Base-by-base conservation (phyloP, 2,888 invertebrate genomes). In the Melinaea menophilus region DNA sequence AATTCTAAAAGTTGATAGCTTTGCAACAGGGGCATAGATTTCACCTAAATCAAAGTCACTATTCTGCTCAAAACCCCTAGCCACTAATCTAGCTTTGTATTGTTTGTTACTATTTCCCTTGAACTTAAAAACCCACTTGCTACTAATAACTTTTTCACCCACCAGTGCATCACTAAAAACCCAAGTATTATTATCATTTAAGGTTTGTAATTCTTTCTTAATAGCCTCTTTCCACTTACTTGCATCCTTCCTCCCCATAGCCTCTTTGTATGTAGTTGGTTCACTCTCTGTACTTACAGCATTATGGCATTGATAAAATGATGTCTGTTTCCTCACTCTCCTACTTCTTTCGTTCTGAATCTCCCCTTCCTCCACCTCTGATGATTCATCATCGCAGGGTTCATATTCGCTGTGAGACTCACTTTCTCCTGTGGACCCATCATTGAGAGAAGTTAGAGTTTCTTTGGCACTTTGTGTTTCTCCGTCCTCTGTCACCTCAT, bases 21-120 rank as follows among this genome's bases (percentile, higher is more conserved):
- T 71, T 4, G 65, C 69, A 5, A 71, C 68, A 13, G 71, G 70
- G 1, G 71, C 67, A 66, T 71, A 72, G n/a, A 51, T 45, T 7
- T 61, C 57, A 57, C 33, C 9, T 35, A 33, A 46, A 46, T 57
- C 55, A 4, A 62, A 22, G 22, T 22, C 22, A 22, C 22, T 22
- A 22, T 22, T 22, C 22, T 22, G 22, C 22, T 22, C 22, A 22
- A 22, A 22, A 22, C 22, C 22, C 22, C 22, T 22, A 22, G 22
- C 22, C 22, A 22, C 22, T 22, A 22, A 22, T 22, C 22, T 22
- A 22, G 22, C 22, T 22, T 22, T 22, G 0, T 22, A 22, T 1
- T 22, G 22, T 22, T 22, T 22, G 22, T 22, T 22, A 22, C 22
- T 22, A 22, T 22, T 22, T 22, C 22, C 22, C 22, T 22, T 22